Conservation (phyloP, 2,888 invertebrate genomes). For the Zonitis immaculata region DNA sequence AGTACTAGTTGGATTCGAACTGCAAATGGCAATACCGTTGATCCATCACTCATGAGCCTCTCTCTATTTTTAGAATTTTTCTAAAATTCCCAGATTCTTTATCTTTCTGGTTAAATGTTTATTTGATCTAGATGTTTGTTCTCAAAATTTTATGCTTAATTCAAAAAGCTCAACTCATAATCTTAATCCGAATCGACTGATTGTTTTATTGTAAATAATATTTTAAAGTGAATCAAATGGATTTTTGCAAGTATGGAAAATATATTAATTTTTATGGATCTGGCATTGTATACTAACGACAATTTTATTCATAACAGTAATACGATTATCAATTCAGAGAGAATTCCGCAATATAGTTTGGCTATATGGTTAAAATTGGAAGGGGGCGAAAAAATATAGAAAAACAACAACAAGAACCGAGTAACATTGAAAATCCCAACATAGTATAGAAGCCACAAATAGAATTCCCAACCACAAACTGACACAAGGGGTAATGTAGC, state of each 20-base stretch:
- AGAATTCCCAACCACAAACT: constrained; percentile 33
- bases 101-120: too few relatives aligned
- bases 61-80: too few relatives aligned
- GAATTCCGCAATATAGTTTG: background rate
- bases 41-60: too few relatives aligned
- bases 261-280: background rate
- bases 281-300: constrained; percentile 12
- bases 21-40: too few relatives aligned
- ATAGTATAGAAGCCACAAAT: constrained; percentile 23
- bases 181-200: background rate
- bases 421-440: constrained; percentile 16
- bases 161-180: too few relatives aligned
- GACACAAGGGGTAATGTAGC: constrained; percentile 38
- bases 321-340: constrained; percentile 20
- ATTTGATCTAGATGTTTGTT: too few relatives aligned
- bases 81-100: too few relatives aligned
- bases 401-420: constrained; percentile 11
- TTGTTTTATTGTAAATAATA: constrained; percentile 7
- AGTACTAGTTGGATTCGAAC: too few relatives aligned
- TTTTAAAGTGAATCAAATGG: background rate
- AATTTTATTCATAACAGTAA: constrained; percentile 22
- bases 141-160: too few relatives aligned
- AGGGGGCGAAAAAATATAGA: too few relatives aligned
- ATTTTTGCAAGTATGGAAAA: too few relatives aligned
- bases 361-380: too few relatives aligned